Evolutionary conservation across 2,888 invertebrate genomes (phyloP), one percentile per base, ranked within the genome.

Genomic region (Monopis laevigella): DNA sequence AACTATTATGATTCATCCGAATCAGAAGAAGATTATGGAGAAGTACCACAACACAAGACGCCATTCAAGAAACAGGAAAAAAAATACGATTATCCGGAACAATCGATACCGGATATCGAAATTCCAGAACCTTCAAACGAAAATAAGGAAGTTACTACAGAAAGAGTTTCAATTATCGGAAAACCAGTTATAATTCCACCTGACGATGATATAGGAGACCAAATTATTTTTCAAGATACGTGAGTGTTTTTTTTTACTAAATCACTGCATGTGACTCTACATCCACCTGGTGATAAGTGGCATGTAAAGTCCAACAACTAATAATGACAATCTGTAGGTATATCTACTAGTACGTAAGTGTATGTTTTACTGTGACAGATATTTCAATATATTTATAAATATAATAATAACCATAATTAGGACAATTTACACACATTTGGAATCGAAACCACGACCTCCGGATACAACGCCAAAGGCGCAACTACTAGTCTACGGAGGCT

Each of bases 181-280:
- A 53, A 50, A 44, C 55, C 55, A 5, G 62, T 59, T 12, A 17
- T 46, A 26, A 44, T 57, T 17, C 42, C 48, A 5, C 39, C 46
- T 27, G 14, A 10, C 8, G 48, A 50, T 8, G 28, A 46, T 14
- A 36, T 45, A 38, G 42, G 48, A 6, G 48, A 43, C 38, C 48
- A 50, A 43, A 46, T 50, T 28, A 24, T 47, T 19, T 52, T 52
- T 42, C 42, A 48, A 42, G 48, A 50, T 41, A 50, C 45, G 51
- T 54, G 43, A 39, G 41, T 49, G 19, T 11, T 11, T 24, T 13
- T 10, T 12, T 8, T 10, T 12, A 16, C 10, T 24, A n/a, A 26
- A 41, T 12, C 12, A 10, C 29, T 6, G 4, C 12, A 29, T 29
- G 29, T 6, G 7, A 29, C 29, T 21, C 24, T 7, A 21, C 24